Base-by-base conservation (phyloP, 2,797 vertebrate genomes). In the Anguilla anguilla region DNA sequence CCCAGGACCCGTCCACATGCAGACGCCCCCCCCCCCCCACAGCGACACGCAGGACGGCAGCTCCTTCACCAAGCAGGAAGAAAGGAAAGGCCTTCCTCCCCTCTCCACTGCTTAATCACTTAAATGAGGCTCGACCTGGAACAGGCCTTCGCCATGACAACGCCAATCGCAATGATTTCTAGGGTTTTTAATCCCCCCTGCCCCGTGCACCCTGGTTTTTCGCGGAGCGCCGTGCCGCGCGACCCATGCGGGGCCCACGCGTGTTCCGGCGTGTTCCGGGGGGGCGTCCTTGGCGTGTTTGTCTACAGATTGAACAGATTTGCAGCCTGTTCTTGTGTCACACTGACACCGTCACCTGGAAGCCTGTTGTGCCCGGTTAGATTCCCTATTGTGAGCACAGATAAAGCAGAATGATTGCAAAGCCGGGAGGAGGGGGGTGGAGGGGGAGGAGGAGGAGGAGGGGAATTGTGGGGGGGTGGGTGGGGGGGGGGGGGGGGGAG, bases 231-330 rank as follows among this genome's bases (percentile, higher is more conserved):
- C 35, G 9, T 15, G 28, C 28, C 28, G 69, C 10, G 3, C 67
- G n/a, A 10, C 67, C 72, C 31, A 35, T 17, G 3, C 35, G 35
- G 2, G 28, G 11, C 10, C 17, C 15, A 6, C 74, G 35, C 22
- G 39, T 43, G 4, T 79, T 46, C 39, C 13, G 15, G 74, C 35
- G 39, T 43, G 4, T 79, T 46, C 39, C 13, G 15, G 74, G 13
- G 13, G 4, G 74, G 74, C 22, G 35, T 39, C 6, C 74, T 79
- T 22, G 31, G 25, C 6, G 74, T 46, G 31, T 43, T 79, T 79
- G 74, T 46, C 31, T 79, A 6, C 74, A 39, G 74, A 79, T 79
- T 39, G 74, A 79, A 19, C 35, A 79, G 74, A 79, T 79, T 79
- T 79, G 35, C 35, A 1, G 74, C 72, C 31, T 17, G 31, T 19